Base-by-base conservation (phyloP, 2,888 invertebrate species). In the Ecdyonurus torrentis region DNA sequence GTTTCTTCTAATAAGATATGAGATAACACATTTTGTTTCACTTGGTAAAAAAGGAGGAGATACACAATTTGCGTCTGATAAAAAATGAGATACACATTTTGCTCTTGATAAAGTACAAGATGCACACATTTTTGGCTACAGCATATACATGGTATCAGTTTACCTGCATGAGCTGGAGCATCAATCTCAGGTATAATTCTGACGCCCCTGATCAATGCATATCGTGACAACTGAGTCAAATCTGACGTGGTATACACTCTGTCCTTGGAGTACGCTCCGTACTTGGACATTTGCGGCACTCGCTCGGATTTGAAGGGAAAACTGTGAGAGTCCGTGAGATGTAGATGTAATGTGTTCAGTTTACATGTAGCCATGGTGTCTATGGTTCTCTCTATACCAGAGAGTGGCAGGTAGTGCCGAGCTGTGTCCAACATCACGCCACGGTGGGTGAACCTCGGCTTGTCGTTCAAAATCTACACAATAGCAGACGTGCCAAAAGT, bases 331-430 rank as follows among this genome's bases (percentile, higher is more conserved):
- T 96, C 96, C 0, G 89, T 88, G 0, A 85, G 85, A 72, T 91
- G 91, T 94, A 95, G 96, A 72, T 96, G 96, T 58, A 96, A 82
- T 0, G 92, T 89, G 72, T 96, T 96, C 78, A 96, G 76, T 75
- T 96, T 96, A 60, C 86, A 86, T 20, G 88, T 81, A 1, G 89
- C 86, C 88, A 96, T 91, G 1, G 84, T 93, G 69, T 93, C 88
- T 67, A 94, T 77, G 59, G 87, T 87, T 67, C 80, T 81, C 68
- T 83, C 80, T 22, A 91, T 84, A 59, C 81, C 80, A 18, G 73
- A 74, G 66, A 91, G 74, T 0, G 90, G 84, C 23, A 96, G 78
- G 72, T 84, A 98, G 75, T 97, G 93, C 65, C 97, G 81, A 0
- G 92, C 85, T 0, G 92, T 87, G 72, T 98, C 98, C 58, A 98